Conservation (phyloP, 1,140 invertebrate genomes). For the Heliconius melpomene region DNA sequence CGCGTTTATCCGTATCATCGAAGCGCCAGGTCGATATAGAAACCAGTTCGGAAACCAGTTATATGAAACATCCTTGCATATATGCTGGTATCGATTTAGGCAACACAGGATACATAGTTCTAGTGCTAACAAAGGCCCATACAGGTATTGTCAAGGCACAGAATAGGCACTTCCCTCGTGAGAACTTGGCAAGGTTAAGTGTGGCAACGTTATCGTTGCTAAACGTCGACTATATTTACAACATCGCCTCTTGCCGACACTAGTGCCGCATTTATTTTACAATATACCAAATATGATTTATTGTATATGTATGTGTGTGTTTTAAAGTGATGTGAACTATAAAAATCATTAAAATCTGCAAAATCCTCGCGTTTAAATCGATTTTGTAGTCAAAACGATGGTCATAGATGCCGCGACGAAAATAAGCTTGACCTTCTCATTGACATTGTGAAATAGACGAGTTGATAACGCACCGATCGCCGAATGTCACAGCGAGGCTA, state of each 20-base stretch:
- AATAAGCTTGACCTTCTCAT: constrained; percentile 79
- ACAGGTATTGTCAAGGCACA: constrained; percentile 79
- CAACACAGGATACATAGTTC: constrained; percentile 71
- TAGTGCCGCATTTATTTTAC: constrained; percentile 65
- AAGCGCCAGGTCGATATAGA: constrained; percentile 34
- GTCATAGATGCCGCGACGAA: constrained; percentile 62
- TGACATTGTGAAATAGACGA: constrained; percentile 81
- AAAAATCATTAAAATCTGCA: not conserved
- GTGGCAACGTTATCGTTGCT: constrained; percentile 79
- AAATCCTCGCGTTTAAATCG: not conserved
- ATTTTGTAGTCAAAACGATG: constrained; percentile 40
- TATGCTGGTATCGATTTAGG: constrained; percentile 55
- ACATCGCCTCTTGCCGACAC: constrained; percentile 75
- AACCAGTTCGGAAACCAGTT: constrained; percentile 57
- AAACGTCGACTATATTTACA: constrained; percentile 76
- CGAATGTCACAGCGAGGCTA: constrained; percentile 78
- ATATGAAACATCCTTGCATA: constrained; percentile 50
- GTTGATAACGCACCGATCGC: constrained; percentile 76
- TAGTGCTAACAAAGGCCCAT: constrained; percentile 74
- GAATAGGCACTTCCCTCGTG: constrained; percentile 79
- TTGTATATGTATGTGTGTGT: not conserved
- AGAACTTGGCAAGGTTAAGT: constrained; percentile 79
- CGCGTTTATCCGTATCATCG: constrained; percentile 43
- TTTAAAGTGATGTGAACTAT: not conserved
- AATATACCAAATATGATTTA: constrained; percentile 20